Evolutionary conservation across 2,797 vertebrate species (phyloP).

Genomic region (Nasua narica): DNA sequence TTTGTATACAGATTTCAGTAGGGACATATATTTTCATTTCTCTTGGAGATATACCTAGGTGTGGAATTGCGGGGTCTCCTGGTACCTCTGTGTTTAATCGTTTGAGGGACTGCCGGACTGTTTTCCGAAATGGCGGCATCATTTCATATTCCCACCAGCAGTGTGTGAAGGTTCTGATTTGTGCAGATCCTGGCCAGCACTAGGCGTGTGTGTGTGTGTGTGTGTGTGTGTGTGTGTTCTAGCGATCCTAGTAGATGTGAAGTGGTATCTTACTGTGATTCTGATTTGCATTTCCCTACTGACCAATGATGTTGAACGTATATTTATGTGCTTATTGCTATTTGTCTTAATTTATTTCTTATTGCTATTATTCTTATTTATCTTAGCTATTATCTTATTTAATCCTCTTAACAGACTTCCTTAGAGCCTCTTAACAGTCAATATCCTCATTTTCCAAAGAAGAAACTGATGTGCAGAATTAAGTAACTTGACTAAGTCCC

Average conservation of each 20-base stretch:
- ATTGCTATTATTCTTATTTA: not conserved
- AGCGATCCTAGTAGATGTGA: not conserved
- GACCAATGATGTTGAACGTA: not conserved
- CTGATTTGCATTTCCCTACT: slow-evolving; percentile 1
- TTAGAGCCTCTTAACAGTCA: not conserved
- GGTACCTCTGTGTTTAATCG: not conserved
- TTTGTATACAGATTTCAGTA: not conserved
- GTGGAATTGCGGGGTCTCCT: not conserved
- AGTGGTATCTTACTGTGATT: not conserved
- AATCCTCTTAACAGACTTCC: slow-evolving; percentile 30
- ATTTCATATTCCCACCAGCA: not conserved
- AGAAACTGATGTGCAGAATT: not conserved
- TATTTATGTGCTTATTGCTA: not conserved
- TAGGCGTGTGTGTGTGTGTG: not conserved
- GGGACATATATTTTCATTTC: not conserved
- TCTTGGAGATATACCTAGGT: not conserved
- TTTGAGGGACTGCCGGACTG: not conserved
- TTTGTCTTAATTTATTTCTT: slow-evolving; percentile 15
- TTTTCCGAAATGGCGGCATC: not conserved
- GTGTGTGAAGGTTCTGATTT: not conserved
- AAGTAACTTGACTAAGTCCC: not conserved
- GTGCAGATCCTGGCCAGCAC: not conserved
- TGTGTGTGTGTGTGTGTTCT: not conserved
- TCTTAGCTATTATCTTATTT: not conserved
- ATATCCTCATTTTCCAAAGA: not conserved